phyloP scores from a whole-genome alignment of 2,888 invertebrate genomes.

The Nemoura dubitans region DNA sequence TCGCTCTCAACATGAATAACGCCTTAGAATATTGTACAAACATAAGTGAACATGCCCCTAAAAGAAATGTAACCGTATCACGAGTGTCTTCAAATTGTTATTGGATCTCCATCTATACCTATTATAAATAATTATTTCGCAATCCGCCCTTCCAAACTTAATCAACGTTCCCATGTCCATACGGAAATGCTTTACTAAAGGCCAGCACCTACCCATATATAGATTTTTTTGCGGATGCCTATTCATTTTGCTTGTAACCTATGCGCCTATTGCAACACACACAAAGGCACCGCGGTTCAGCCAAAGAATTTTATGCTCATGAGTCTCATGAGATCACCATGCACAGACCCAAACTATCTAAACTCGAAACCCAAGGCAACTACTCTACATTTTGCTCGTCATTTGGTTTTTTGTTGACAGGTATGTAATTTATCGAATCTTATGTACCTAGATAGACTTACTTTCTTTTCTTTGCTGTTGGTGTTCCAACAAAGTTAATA shows the following conservation, averaged over 20 bases:
- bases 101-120: too few species aligned
- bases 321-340: background rate
- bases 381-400: background rate
- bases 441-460: background rate
- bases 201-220: background rate
- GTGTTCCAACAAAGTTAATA: background rate
- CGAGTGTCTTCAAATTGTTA: too few species aligned
- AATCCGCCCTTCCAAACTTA: background rate
- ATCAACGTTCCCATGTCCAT: background rate
- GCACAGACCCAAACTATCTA: background rate
- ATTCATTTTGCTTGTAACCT: background rate
- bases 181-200: background rate
- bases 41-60: too few species aligned
- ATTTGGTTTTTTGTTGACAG: background rate
- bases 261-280: background rate
- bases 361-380: background rate
- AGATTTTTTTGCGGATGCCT: background rate
- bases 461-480: background rate
- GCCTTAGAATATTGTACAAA: too few species aligned
- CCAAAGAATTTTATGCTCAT: background rate
- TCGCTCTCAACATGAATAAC: too few species aligned
- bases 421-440: background rate
- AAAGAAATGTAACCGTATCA: too few species aligned
- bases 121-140: background rate
- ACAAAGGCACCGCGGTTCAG: background rate